phyloP scores from a whole-genome alignment of 2,888 invertebrate genomes.

The Harpalus rubripes region DNA sequence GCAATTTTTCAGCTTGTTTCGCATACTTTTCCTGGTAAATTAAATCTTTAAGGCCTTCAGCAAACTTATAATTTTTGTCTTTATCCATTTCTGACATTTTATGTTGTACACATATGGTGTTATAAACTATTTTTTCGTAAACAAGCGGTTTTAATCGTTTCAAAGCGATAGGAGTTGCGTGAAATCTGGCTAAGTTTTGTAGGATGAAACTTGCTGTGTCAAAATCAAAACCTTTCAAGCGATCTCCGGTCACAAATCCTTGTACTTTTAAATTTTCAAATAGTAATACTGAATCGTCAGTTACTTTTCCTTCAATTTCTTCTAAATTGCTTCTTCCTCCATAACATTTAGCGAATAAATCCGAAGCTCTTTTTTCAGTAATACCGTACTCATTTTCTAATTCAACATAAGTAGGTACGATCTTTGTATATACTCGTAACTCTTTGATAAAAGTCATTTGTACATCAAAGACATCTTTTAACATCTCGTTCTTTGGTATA shows the following conservation, averaged over 20 bases:
- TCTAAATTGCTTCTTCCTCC: conserved; percentile 63
- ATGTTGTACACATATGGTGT: neutral
- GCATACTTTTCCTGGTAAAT: conserved; percentile 14
- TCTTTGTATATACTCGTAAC: conserved; percentile 65
- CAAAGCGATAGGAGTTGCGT: conserved; percentile 64
- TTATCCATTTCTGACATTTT: neutral
- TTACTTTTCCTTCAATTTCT: conserved; percentile 46
- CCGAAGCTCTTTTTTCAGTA: conserved; percentile 42
- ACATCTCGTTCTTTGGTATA: conserved; percentile 63
- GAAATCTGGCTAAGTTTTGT: conserved; percentile 62
- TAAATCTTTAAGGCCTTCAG: conserved; percentile 16
- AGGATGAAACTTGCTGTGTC: conserved; percentile 57
- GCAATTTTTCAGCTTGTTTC: conserved; percentile 66
- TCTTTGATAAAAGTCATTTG: conserved; percentile 67
- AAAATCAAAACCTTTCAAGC: conserved; percentile 64
- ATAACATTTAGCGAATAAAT: conserved; percentile 67
- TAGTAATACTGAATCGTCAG: conserved; percentile 66
- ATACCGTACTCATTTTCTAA: conserved; percentile 64
- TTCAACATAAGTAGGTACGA: conserved; percentile 59
- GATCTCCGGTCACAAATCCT: conserved; percentile 59
- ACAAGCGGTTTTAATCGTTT: conserved; percentile 58
- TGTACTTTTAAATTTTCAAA: conserved; percentile 67
- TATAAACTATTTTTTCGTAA: conserved; percentile 22
- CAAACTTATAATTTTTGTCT: conserved; percentile 6
- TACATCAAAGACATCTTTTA: conserved; percentile 66